Evolutionary conservation across 2,113 vertebrate species (phyloP), one percentile per base, ranked within the genome.

Genomic region (Clinocottus analis): DNA sequence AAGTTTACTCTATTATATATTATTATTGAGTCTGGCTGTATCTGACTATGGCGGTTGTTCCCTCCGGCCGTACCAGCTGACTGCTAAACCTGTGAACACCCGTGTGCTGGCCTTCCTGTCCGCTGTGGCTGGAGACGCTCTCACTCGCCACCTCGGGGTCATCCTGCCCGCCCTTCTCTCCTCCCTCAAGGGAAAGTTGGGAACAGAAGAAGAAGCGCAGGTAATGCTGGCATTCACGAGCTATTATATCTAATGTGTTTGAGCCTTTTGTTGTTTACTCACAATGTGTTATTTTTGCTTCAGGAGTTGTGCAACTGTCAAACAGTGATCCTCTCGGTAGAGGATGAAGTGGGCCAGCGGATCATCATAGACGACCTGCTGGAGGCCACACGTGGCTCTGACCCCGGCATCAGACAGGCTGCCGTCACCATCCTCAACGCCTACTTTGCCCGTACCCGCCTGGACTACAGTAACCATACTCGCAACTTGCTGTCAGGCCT

Each of bases 91-190:
- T 7, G 97, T 99, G 61, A 99, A 98, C 87, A 99, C 98, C 2
- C 94, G 96, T 2, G 98, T 99, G 23, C 93, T 99, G 71, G 98
- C 98, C 75, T 99, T 99, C 94, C 96, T 99, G 43, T 99, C 98
- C 0, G 96, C 97, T 0, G 98, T 99, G 90, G 98, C 98, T 1
- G 98, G 98, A 13, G 98, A 99, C 0, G 96, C 98, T 65, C 95
- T 99, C 85, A 99, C 98, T 0, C 96, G 97, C 25, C 98, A 99
- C 86, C 94, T 99, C 4, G 95, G 96, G 0, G 97, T 99, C 80
- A 98, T 99, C 87, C 95, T 99, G 39, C 97, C 98, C 0, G 98
- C 98, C 0, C 95, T 99, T 79, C 97, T 99, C 88, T 94, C 96
- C 70, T 98, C 97, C 0, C 94, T 99, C 60, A 98, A 97, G 87